phyloP scores from a whole-genome alignment of 2,113 vertebrate genomes.

The Lipotes vexillifer region DNA sequence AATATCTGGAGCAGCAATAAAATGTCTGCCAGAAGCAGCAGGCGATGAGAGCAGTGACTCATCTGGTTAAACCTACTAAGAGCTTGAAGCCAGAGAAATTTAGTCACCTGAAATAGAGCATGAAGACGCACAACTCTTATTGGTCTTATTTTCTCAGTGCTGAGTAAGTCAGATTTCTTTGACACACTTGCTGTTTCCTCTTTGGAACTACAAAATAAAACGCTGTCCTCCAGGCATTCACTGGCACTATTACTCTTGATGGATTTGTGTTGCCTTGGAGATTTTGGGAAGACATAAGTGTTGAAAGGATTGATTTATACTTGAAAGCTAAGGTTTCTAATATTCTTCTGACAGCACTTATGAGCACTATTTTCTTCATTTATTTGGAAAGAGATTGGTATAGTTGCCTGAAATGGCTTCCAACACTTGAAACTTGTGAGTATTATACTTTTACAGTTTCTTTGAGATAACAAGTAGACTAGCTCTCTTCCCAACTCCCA shows the following conservation, averaged over 20 bases:
- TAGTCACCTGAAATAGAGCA: constrained; percentile 81
- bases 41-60: constrained; percentile 57
- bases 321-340: constrained; percentile 80
- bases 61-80: constrained; percentile 67
- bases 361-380: constrained; percentile 73
- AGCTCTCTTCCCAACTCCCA: not conserved
- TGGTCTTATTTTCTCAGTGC: constrained; percentile 69
- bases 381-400: constrained; percentile 55
- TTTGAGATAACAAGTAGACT: not conserved
- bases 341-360: constrained; percentile 65
- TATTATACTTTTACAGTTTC: constrained; percentile 65
- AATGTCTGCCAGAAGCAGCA: constrained; percentile 26
- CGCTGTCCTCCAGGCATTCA: constrained; percentile 82
- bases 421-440: constrained; percentile 48
- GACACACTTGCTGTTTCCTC: constrained; percentile 77
- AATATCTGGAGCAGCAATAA: constrained; percentile 46
- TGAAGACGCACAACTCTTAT: constrained; percentile 68
- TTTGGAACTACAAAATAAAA: constrained; percentile 82
- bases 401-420: constrained; percentile 62
- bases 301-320: constrained; percentile 85
- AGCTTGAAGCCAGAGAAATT: constrained; percentile 52
- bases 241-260: constrained; percentile 85
- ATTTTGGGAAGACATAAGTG: constrained; percentile 80
- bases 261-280: constrained; percentile 83
- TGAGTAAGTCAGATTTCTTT: constrained; percentile 73